Conservation (phyloP, 1,140 invertebrate genomes). For the Ostrea denselamellosa region DNA sequence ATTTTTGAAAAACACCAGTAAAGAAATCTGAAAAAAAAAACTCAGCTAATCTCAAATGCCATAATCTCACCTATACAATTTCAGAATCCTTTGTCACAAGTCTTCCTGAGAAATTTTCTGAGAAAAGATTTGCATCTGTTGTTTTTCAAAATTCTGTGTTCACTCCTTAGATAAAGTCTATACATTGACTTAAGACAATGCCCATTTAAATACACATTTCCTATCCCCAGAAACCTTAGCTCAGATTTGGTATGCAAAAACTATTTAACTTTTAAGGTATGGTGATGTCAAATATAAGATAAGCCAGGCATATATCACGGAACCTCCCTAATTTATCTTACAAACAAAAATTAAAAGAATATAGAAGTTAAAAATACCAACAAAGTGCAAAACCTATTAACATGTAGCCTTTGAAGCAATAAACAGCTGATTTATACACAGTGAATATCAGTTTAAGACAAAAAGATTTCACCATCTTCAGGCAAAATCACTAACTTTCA, state of each 20-base stretch:
- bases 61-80: neutral
- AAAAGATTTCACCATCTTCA: neutral
- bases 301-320: neutral
- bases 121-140: neutral
- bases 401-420: neutral
- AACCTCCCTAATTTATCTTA: slow-evolving; percentile 2
- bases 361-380: neutral
- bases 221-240: neutral
- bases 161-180: neutral
- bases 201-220: neutral
- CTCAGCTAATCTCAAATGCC: neutral
- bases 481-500: neutral
- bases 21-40: neutral
- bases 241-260: slow-evolving; percentile 26
- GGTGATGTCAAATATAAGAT: slow-evolving; percentile 30
- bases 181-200: slow-evolving; percentile 2
- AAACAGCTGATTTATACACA: neutral
- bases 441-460: neutral
- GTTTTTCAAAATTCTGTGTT: neutral
- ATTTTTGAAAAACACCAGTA: neutral
- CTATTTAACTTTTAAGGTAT: slow-evolving; percentile 24
- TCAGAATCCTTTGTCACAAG: neutral
- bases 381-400: neutral
- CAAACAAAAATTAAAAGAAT: neutral
- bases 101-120: neutral